Percentiles rank a stretch among this genome's conserved stretches.
These are phyloP conservation scores for Diorhabda sublineata DNA, from an alignment of 1,140 invertebrate species.

Conservation along the genomic window DNA sequence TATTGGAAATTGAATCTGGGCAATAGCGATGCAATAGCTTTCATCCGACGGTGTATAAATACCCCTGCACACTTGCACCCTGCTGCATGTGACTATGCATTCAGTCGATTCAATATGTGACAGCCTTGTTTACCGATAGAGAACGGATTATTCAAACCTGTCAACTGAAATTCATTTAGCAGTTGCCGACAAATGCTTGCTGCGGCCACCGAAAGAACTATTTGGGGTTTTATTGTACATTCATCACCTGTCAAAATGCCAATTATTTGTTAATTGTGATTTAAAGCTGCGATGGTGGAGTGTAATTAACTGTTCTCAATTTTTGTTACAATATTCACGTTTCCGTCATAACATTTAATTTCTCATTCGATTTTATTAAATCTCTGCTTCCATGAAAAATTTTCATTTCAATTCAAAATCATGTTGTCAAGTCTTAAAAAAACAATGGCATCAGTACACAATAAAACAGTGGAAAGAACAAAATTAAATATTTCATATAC, in stretches of 20 bases:
- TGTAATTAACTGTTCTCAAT: conserved; percentile 26
- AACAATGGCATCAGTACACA: too few species aligned
- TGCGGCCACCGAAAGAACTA: conserved; percentile 29
- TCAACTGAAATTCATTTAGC: conserved; percentile 36
- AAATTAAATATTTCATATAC: too few species aligned
- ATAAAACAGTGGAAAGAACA: too few species aligned
- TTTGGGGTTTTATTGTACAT: conserved; percentile 34
- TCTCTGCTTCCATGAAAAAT: too few species aligned
- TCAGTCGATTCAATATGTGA: conserved; percentile 39
- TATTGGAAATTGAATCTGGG: conserved; percentile 45
- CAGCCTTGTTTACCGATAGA: conserved; percentile 42
- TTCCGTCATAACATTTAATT: conserved; percentile 12
- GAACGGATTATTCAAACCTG: conserved; percentile 44
- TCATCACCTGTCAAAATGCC: conserved; percentile 34
- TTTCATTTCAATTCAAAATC: too few species aligned
- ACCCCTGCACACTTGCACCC: conserved; percentile 31
- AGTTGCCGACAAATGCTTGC: conserved; percentile 30
- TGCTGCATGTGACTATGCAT: conserved; percentile 5
- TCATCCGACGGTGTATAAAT: conserved; percentile 41
- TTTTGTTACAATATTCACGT: conserved; percentile 22
- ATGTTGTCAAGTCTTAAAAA: too few species aligned
- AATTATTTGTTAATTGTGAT: conserved; percentile 35
- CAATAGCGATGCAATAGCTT: conserved; percentile 39
- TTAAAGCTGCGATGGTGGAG: conserved; percentile 23
- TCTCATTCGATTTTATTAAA: background rate